Evolutionary conservation across 2,797 vertebrate genomes (phyloP).

Genomic region (Enteromius anoplus): DNA sequence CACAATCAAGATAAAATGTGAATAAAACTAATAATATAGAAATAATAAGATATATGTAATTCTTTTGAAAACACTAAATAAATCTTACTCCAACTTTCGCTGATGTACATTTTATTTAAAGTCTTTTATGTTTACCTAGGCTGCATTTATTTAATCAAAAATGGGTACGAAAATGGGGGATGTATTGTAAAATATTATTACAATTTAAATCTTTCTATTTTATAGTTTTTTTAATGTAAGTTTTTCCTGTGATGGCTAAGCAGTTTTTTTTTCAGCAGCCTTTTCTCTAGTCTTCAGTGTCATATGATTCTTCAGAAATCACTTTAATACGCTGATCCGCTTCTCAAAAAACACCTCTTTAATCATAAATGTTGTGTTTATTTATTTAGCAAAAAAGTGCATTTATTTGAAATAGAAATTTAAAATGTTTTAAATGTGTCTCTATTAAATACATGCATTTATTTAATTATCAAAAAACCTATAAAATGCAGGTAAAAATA

Average conservation of each 20-base stretch:
- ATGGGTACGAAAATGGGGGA: background rate
- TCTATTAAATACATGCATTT: background rate
- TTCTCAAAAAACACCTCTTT: background rate
- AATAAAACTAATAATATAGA: background rate
- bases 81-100: no score
- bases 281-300: background rate
- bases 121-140: background rate
- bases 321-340: background rate
- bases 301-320: background rate
- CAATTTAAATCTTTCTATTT: background rate
- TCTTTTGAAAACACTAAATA: background rate
- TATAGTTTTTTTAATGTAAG: background rate
- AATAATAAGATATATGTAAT: background rate
- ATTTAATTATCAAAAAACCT: background rate
- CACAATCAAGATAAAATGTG: background rate
- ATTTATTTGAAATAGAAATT: background rate
- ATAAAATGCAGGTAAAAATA: background rate
- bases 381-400: background rate
- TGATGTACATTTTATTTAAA: background rate
- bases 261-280: background rate
- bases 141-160: background rate
- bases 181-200: background rate
- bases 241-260: background rate
- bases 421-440: background rate
- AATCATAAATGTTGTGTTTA: background rate